Conservation (phyloP, 2,888 invertebrate species). For the Andrena fulva region DNA sequence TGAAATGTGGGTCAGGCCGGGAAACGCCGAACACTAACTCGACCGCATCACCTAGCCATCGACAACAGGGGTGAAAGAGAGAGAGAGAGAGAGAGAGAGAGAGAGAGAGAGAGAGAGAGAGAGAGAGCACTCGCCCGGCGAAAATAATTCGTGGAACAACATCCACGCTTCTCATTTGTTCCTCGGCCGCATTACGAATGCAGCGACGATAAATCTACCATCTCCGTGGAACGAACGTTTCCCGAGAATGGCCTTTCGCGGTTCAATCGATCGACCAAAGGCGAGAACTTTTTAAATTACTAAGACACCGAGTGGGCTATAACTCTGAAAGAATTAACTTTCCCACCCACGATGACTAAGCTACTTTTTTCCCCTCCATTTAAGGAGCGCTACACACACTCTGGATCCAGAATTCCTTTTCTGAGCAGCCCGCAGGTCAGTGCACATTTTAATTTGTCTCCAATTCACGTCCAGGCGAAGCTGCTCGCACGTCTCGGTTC, state of each 20-base stretch:
- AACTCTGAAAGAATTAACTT: background rate
- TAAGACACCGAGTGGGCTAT: background rate
- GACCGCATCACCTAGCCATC: slow-evolving; percentile 34
- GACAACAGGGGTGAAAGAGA: too few species aligned
- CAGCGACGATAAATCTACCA: slow-evolving; percentile 31
- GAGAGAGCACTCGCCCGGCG: slow-evolving; percentile 7
- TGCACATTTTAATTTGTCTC: background rate
- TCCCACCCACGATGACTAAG: background rate
- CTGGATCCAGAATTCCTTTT: background rate
- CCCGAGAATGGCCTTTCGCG: background rate
- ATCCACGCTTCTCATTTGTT: slow-evolving; percentile 49
- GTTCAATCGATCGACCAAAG: background rate
- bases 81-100: background rate
- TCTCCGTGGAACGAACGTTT: slow-evolving; percentile 3
- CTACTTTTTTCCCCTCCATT: background rate
- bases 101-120: background rate
- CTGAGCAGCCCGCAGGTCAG: background rate
- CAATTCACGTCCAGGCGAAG: background rate
- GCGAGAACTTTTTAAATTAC: background rate
- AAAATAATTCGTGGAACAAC: slow-evolving; percentile 43
- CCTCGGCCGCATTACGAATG: slow-evolving; percentile 18
- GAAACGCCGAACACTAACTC: slow-evolving; percentile 50
- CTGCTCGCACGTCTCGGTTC: background rate
- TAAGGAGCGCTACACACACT: background rate
- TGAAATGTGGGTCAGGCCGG: slow-evolving; percentile 55